Conservation (phyloP, 1,140 invertebrate species). For the Wasmannia auropunctata region DNA sequence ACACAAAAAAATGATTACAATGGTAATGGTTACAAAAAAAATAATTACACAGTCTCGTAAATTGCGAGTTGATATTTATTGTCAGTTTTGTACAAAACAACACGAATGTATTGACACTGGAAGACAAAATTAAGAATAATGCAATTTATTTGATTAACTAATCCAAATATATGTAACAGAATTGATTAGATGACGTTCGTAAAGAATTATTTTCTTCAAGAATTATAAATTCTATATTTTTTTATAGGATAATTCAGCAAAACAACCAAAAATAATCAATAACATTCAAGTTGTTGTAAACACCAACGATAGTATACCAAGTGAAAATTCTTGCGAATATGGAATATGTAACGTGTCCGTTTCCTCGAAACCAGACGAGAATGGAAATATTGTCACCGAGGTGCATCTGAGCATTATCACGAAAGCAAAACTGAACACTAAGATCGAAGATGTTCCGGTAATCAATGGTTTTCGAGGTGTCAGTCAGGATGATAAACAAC, state of each 20-base stretch:
- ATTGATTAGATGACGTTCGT: background rate
- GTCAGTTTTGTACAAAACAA: background rate
- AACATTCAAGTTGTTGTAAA: slow-evolving; percentile 67
- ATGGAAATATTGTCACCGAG: slow-evolving; percentile 70
- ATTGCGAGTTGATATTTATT: background rate
- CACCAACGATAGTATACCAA: slow-evolving; percentile 43
- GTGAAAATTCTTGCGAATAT: slow-evolving; percentile 52
- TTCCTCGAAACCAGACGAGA: slow-evolving; percentile 43
- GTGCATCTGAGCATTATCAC: slow-evolving; percentile 68
- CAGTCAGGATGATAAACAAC: background rate
- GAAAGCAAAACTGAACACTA: slow-evolving; percentile 35
- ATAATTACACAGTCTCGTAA: background rate
- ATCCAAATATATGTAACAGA: background rate
- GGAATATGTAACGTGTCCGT: slow-evolving; percentile 66
- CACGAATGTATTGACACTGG: background rate
- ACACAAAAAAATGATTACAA: background rate
- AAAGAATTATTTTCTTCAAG: background rate
- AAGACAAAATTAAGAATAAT: background rate
- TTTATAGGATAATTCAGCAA: slow-evolving; percentile 16
- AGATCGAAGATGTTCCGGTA: slow-evolving; percentile 69
- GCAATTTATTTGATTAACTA: background rate
- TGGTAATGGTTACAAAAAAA: background rate
- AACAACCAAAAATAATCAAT: slow-evolving; percentile 47
- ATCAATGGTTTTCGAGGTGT: slow-evolving; percentile 68
- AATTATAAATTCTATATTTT: no score